These are phyloP conservation scores for Aptenodytes forsteri DNA, from an alignment of 2,113 vertebrate genomes.

Conservation along the genomic window DNA sequence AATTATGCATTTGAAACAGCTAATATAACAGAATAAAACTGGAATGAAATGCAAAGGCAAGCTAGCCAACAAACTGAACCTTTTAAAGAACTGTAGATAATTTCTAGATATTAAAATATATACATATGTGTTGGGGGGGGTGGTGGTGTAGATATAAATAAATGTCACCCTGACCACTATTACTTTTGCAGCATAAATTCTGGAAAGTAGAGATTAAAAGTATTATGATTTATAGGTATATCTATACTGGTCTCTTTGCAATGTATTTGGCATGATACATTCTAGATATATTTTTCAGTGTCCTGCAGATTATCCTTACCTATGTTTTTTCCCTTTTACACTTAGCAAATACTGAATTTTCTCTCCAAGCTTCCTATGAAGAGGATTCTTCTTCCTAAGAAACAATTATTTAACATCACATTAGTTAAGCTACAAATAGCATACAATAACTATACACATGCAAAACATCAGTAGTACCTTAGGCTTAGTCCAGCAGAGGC, in stretches of 20 bases:
- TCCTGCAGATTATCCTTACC: not conserved
- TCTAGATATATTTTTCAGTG: not conserved
- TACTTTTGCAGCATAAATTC: not conserved
- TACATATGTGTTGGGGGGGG: rapidly evolving
- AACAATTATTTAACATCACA: not conserved
- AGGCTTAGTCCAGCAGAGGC: not conserved
- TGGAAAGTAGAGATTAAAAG: not conserved
- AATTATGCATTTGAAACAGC: not conserved
- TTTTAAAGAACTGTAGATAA: not conserved
- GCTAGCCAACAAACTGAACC: not conserved
- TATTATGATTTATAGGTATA: not conserved
- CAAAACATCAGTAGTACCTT: not conserved
- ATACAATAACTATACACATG: not conserved
- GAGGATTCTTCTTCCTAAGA: not conserved
- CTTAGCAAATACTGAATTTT: not conserved
- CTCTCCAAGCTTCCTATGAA: not conserved
- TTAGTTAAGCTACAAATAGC: not conserved
- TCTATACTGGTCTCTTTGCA: not conserved
- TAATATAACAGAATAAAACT: not conserved
- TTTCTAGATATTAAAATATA: not conserved
- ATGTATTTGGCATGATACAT: not conserved
- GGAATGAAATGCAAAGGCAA: not conserved
- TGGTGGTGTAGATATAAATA: not conserved
- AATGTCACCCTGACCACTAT: not conserved
- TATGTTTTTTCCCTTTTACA: not conserved